phyloP scores from a whole-genome alignment of 1,140 invertebrate species.

The Bradynema listronoti region DNA sequence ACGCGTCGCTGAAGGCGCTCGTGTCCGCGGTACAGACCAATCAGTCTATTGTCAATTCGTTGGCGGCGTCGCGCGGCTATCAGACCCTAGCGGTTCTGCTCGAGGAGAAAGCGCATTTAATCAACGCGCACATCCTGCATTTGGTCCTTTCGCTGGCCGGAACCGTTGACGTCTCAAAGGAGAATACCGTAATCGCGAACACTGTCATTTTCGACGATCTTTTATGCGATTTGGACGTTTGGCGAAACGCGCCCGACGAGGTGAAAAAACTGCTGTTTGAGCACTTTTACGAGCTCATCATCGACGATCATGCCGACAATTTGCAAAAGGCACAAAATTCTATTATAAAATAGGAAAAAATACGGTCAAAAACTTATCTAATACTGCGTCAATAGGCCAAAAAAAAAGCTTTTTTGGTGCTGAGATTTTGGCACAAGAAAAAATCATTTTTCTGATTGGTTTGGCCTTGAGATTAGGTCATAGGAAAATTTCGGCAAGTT shows the following conservation, averaged over 20 bases:
- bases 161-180: constrained; percentile 78
- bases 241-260: constrained; percentile 67
- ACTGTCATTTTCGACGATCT: constrained; percentile 85
- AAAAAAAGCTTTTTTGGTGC: too few relatives aligned
- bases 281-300: constrained; percentile 84
- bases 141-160: constrained; percentile 87
- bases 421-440: too few relatives aligned
- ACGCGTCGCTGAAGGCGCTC: constrained; percentile 91
- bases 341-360: too few relatives aligned
- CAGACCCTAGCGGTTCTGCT: constrained; percentile 84
- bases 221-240: constrained; percentile 81
- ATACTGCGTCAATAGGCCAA: too few relatives aligned
- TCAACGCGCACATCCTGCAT: constrained; percentile 94
- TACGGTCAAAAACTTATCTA: too few relatives aligned
- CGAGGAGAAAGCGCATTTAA: constrained; percentile 77
- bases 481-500: too few relatives aligned
- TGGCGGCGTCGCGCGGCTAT: constrained; percentile 60
- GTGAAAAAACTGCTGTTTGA: constrained; percentile 84
- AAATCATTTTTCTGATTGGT: too few relatives aligned
- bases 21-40: constrained; percentile 93
- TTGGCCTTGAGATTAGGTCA: too few relatives aligned
- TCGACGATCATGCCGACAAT: too few relatives aligned
- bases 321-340: too few relatives aligned
- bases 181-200: constrained; percentile 82
- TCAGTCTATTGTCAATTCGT: constrained; percentile 56